These are phyloP conservation scores for Sarcoramphus papa DNA, from an alignment of 2,797 vertebrate species.

Conservation along the genomic window DNA sequence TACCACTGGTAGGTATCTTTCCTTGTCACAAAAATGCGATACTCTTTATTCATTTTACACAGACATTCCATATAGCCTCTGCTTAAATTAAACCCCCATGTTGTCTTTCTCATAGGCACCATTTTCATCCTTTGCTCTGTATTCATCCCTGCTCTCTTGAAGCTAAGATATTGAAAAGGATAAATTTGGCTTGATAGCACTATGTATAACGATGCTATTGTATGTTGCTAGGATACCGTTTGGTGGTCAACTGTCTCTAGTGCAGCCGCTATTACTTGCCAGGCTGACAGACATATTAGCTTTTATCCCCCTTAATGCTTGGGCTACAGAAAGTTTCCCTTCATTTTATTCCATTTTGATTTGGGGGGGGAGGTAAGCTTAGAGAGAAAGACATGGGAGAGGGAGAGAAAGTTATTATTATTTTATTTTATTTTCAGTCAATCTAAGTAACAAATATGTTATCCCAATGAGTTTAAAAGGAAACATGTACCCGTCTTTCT, in stretches of 20 bases:
- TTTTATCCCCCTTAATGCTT: slow-evolving; percentile 31
- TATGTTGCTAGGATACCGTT: slow-evolving; percentile 67
- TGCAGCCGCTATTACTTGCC: slow-evolving; percentile 3
- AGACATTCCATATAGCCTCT: neutral
- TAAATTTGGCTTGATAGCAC: slow-evolving; percentile 62
- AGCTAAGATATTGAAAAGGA: slow-evolving; percentile 46
- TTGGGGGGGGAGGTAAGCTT: neutral
- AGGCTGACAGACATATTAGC: slow-evolving; percentile 26
- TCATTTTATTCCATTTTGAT: slow-evolving; percentile 5
- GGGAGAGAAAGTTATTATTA: neutral
- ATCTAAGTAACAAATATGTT: neutral
- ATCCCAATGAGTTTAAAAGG: neutral
- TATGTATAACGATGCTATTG: slow-evolving; percentile 30
- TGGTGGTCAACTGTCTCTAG: slow-evolving; percentile 45
- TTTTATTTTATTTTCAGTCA: neutral
- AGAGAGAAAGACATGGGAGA: neutral
- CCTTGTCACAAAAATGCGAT: neutral
- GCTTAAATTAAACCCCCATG: slow-evolving; percentile 4
- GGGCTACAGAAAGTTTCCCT: neutral
- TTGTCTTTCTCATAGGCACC: neutral
- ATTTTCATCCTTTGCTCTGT: slow-evolving; percentile 4
- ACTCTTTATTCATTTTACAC: neutral
- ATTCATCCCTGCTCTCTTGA: slow-evolving; percentile 19
- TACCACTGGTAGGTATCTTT: neutral
- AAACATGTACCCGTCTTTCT: neutral